Evolutionary conservation across 2,888 invertebrate genomes (phyloP).

Genomic region (Lysandra bellargus): DNA sequence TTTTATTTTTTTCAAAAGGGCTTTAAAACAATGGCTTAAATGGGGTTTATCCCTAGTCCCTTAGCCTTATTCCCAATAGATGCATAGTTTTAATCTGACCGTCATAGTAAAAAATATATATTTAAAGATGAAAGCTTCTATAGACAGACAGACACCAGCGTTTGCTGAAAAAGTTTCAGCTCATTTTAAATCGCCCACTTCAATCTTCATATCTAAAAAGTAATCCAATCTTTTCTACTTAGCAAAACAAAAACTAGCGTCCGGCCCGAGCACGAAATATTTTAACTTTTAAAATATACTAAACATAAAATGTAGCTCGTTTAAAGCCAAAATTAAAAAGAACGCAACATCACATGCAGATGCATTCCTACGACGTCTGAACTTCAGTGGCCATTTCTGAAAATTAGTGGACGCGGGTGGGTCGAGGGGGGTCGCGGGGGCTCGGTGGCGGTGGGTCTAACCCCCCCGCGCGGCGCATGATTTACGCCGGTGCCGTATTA

Average conservation of each 20-base stretch:
- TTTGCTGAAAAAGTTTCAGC: background rate
- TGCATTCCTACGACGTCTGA: constrained; percentile 54
- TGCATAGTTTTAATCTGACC: no score
- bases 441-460: constrained; percentile 41
- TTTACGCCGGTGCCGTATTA: constrained; percentile 83
- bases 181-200: background rate
- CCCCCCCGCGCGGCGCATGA: constrained; percentile 72
- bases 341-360: constrained; percentile 56
- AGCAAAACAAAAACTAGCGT: constrained; percentile 8
- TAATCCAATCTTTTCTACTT: constrained; percentile 7
- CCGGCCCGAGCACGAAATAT: constrained; percentile 1
- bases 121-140: background rate
- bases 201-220: constrained; percentile 19
- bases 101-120: no score
- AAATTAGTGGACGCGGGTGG: constrained; percentile 70
- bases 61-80: no score
- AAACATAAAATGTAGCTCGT: constrained; percentile 24
- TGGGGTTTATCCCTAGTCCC: no score
- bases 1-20: background rate
- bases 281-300: constrained; percentile 14
- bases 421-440: constrained; percentile 31
- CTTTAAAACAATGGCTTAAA: no score
- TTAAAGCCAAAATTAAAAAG: constrained; percentile 32
- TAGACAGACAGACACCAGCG: background rate
- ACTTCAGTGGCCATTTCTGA: constrained; percentile 73